Evolutionary conservation across 2,888 invertebrate species (phyloP), one percentile per base, ranked within the genome.

Genomic region (Branchellion lobata): DNA sequence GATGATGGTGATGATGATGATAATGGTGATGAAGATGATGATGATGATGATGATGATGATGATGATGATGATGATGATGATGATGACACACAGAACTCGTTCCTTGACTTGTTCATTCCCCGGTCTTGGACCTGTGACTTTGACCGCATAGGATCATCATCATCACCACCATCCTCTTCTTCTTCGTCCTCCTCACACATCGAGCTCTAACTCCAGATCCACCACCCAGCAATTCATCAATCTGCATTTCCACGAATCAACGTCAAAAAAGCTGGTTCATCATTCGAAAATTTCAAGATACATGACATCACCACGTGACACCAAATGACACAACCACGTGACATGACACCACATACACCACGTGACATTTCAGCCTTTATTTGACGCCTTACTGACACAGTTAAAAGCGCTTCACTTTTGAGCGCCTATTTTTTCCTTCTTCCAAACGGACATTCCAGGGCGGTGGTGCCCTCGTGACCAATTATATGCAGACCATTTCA

Each of bases 101-200:
- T 88, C 71, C 74, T 86, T 65, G 90, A 90, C 84, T 87, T 88
- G 78, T 84, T 90, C 65, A 84, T 90, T 21, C 91, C 91, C 1
- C 87, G 90, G 83, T 89, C 89, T 40, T 89, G 89, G 88, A 85
- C 85, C 2, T 86, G 86, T 82, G 83, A 85, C 78, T 57, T 14
- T n/a, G 61, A 57, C 21, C 61, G 8, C 61, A 57, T 57, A 3
- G 61, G 21, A 24, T 57, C 61, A 57, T 57, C 61, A 18, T 57
- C 61, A 24, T 57, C 61, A 24, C 24, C 61, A 24, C 21, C 61
- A 18, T n/a, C 61, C 8, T 57, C n/a, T 3, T 57, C 61, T 5
- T 71, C 69, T 65, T 34, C 78, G 40, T 24, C 33, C n/a, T n/a
- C n/a, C n/a, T n/a, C n/a, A n/a, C n/a, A n/a, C n/a, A n/a, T n/a